Evolutionary conservation across 2,113 vertebrate species (phyloP), one percentile per base, ranked within the genome.

Genomic region (Chaetops frenatus): DNA sequence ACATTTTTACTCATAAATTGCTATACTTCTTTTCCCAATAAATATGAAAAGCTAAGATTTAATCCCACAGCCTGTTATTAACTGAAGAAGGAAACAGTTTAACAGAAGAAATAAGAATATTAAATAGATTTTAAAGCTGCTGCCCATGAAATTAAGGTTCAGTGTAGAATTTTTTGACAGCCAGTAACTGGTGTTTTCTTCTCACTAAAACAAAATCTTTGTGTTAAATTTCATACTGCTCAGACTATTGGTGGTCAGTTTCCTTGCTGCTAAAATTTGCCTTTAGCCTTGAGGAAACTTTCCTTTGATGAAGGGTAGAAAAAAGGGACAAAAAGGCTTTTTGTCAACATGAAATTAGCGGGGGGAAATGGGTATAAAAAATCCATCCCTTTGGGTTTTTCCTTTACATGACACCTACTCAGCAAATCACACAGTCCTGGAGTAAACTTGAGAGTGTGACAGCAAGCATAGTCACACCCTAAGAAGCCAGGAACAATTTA

Each of bases 401-500:
- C 40, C 72, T 48, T 71, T 65, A 66, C 28, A 29, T 89, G 86
- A 91, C 80, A 94, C 74, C 74, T 92, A 92, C 47, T 92, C 77
- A 81, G 57, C 61, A 78, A 92, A 83, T 95, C 84, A 91, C 54
- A 61, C 42, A 38, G 44, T 60, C 70, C 74, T 93, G 94, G 58
- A 91, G 74, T 86, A 92, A 95, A 89, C 38, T 70, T 88, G 53
- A 21, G 82, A 94, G 64, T 45, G 81, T 69, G 80, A 82, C 86
- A 93, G 94, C 67, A 94, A 91, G 48, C 50, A 90, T 15, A 93
- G 47, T 94, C 79, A 88, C 81, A 92, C 60, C 57, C 40, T 81
- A 65, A 65, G 56, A 90, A 89, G 45, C 38, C 82, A 94, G 83
- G 83, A 94, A 90, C 72, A 92, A 94, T 93, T 94, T 86, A 78